Evolutionary conservation across 2,797 vertebrate genomes (phyloP).

Genomic region (Halcyon leucocephala): DNA sequence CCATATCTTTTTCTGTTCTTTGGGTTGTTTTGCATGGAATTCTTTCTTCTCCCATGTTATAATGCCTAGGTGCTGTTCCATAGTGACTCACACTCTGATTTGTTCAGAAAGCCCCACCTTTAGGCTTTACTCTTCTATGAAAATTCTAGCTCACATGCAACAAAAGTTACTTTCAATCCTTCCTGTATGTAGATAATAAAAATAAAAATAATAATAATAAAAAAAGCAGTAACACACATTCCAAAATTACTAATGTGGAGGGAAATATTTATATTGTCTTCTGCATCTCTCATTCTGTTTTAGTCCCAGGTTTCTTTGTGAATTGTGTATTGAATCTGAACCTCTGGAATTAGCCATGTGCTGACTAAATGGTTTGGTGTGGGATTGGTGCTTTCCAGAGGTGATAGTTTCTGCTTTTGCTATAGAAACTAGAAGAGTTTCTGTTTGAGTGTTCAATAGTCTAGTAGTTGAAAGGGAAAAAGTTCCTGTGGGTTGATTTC

Average conservation of each 20-base stretch:
- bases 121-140: not conserved
- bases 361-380: fast-evolving
- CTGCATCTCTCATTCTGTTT: not conserved
- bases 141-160: not conserved
- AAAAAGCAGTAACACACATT: not conserved
- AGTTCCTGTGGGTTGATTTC: not conserved
- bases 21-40: not conserved
- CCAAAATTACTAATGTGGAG: not conserved
- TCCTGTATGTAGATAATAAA: not conserved
- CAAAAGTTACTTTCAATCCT: not conserved
- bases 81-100: not conserved
- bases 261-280: not conserved
- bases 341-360: not conserved
- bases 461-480: not conserved
- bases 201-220: not conserved
- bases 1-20: not conserved
- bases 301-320: not conserved
- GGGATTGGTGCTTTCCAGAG: not conserved
- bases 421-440: not conserved
- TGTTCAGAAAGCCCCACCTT: not conserved
- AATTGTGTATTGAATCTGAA: not conserved
- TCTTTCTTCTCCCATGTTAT: not conserved
- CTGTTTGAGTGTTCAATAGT: not conserved
- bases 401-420: not conserved
- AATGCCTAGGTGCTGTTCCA: not conserved